Conservation (phyloP, 2,113 vertebrate genomes). For the Oenanthe melanoleuca region DNA sequence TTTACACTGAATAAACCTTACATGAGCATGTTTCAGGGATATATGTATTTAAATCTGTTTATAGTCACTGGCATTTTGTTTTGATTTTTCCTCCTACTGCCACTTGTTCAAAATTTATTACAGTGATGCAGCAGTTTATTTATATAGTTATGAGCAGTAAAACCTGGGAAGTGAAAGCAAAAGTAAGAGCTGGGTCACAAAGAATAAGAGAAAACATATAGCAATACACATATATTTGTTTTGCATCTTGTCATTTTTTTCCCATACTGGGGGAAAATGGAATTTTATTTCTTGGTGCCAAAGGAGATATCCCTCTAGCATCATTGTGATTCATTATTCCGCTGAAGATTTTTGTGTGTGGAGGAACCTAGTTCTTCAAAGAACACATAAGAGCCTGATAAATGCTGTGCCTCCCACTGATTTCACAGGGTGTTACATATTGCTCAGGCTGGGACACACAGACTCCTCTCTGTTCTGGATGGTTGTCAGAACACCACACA, state of each 20-base stretch:
- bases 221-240: not conserved
- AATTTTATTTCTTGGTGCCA: not conserved
- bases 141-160: not conserved
- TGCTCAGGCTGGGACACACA: not conserved
- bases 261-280: not conserved
- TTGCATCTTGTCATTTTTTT: not conserved
- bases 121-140: not conserved
- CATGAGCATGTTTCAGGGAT: not conserved
- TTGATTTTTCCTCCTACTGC: not conserved
- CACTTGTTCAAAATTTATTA: not conserved
- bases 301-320: not conserved
- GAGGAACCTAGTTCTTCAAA: not conserved
- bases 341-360: not conserved
- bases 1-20: slow-evolving; percentile 14
- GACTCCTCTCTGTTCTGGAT: not conserved
- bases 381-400: not conserved
- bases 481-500: not conserved
- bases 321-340: not conserved
- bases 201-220: not conserved
- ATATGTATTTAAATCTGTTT: not conserved
- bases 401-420: not conserved
- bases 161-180: not conserved
- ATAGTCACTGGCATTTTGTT: not conserved
- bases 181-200: not conserved
- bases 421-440: not conserved